Conservation (phyloP, 2,113 vertebrate genomes). For the Centropus unirufus region DNA sequence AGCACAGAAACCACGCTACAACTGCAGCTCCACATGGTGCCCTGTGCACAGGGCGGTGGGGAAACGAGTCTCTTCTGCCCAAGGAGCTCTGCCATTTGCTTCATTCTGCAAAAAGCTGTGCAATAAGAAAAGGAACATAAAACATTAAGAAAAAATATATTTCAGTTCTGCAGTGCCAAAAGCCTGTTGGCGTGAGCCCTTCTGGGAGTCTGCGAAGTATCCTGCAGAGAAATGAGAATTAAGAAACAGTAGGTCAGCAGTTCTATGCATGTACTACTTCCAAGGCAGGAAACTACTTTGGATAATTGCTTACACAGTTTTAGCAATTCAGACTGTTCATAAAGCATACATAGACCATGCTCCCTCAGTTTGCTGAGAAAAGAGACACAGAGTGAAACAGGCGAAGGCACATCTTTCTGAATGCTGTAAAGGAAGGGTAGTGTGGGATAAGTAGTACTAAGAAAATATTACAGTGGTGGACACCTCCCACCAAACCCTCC, state of each 20-base stretch:
- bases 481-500: neutral
- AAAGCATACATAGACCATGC: neutral
- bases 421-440: neutral
- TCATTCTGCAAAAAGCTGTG: neutral
- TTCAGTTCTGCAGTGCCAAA: neutral
- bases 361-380: neutral
- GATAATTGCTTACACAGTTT: neutral
- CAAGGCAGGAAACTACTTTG: neutral
- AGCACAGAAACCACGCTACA: neutral
- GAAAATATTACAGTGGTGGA: neutral
- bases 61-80: neutral
- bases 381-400: neutral
- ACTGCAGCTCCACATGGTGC: neutral
- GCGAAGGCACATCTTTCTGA: neutral
- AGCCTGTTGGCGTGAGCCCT: neutral
- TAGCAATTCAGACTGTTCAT: neutral
- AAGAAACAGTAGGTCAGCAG: neutral
- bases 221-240: neutral
- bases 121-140: neutral
- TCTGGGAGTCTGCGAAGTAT: no score
- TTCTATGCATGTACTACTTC: neutral
- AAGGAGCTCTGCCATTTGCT: neutral
- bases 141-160: neutral
- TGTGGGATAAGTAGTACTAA: neutral
- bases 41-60: no score